Percentiles rank a stretch among this genome's conserved stretches.
These are phyloP conservation scores for Amaurobius ferox DNA, from an alignment of 2,888 invertebrate species.

Conservation along the genomic window DNA sequence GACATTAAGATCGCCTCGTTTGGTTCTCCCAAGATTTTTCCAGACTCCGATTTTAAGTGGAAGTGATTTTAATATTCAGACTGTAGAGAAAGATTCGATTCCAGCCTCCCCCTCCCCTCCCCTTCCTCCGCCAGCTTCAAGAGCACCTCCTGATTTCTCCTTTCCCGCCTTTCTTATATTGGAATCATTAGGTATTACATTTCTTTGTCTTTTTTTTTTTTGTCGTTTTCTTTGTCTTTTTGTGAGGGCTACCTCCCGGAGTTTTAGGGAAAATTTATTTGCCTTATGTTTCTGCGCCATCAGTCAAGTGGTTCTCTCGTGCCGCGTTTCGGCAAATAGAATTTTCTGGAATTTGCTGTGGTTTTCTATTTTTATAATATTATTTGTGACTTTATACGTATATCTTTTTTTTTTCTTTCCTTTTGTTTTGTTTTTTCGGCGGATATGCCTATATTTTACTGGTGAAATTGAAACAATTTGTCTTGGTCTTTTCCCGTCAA, in stretches of 20 bases:
- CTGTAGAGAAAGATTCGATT: constrained; percentile 60
- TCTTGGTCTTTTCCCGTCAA: not conserved
- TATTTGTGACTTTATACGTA: no score
- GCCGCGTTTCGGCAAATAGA: constrained; percentile 30
- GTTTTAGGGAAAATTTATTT: constrained; percentile 54
- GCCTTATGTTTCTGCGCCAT: constrained; percentile 54
- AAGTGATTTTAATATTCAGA: constrained; percentile 70
- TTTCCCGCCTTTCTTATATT: constrained; percentile 54
- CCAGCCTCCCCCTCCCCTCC: constrained; percentile 1
- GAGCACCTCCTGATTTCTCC: not conserved
- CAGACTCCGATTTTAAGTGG: constrained; percentile 71
- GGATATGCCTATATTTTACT: not conserved
- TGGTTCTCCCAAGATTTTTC: constrained; percentile 60
- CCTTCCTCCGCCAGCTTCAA: not conserved
- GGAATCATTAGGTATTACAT: constrained; percentile 71
- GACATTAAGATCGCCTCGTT: constrained; percentile 68
- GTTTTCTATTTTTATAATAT: not conserved
- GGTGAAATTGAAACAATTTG: constrained; percentile 2
- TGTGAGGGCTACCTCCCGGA: constrained; percentile 9
- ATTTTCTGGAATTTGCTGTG: constrained; percentile 40
- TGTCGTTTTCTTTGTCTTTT: constrained; percentile 6
- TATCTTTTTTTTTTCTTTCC: not conserved
- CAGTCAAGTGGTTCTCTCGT: constrained; percentile 44
- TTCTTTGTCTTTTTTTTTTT: constrained; percentile 38
- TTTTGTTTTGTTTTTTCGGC: not conserved